A percentile compares a stretch with the other conserved stretches of the same genome.
Conservation (phyloP, 23 tunicate species). For the Diplosoma virens region DNA sequence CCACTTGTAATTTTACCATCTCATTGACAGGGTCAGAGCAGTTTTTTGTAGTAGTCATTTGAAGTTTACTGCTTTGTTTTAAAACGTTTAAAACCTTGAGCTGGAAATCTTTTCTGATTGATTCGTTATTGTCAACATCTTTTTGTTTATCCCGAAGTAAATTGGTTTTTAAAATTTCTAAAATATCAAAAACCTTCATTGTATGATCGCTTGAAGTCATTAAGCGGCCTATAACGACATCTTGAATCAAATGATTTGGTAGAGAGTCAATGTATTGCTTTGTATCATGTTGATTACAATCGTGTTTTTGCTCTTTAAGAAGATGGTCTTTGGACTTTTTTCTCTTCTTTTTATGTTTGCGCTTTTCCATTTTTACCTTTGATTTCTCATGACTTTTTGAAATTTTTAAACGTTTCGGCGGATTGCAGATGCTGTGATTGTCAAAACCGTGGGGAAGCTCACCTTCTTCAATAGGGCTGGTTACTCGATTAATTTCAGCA, state of each 20-base stretch:
- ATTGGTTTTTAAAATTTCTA: background rate
- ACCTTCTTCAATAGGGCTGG: too few relatives aligned
- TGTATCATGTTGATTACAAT: too few relatives aligned
- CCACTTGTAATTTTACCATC: background rate
- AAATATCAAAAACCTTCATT: background rate
- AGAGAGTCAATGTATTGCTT: background rate
- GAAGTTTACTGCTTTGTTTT: background rate
- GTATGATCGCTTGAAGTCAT: background rate
- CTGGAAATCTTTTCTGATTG: background rate
- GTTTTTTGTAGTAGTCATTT: background rate
- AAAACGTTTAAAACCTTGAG: background rate
- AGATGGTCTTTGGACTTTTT: too few relatives aligned
- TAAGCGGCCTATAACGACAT: constrained; percentile 30
- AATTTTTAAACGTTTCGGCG: too few relatives aligned
- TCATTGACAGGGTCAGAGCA: background rate
- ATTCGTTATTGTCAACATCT: background rate
- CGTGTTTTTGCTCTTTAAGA: too few relatives aligned
- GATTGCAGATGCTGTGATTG: too few relatives aligned
- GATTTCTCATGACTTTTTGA: too few relatives aligned
- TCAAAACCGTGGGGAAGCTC: too few relatives aligned
- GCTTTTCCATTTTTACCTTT: too few relatives aligned
- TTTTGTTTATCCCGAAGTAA: constrained; percentile 15
- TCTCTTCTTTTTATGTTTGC: too few relatives aligned
- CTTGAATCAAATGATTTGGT: constrained; percentile 29
- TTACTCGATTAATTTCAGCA: too few relatives aligned